phyloP scores from a whole-genome alignment of 2,888 invertebrate genomes.

The Platycnemis pennipes region DNA sequence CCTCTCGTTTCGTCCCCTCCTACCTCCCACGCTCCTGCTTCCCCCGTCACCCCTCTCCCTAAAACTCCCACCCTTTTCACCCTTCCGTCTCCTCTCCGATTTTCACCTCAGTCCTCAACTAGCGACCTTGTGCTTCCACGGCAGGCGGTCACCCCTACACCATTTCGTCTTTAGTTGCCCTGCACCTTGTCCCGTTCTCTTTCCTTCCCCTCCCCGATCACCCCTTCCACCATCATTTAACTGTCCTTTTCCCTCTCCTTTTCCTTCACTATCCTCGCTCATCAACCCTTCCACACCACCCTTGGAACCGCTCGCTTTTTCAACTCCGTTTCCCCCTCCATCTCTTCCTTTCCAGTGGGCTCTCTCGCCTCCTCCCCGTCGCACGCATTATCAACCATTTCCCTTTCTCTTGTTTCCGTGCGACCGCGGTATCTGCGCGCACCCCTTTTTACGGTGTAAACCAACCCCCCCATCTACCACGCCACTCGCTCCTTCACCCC shows the following conservation, averaged over 20 bases:
- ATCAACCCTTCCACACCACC: background rate
- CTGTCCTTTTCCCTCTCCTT: background rate
- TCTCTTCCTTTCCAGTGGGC: background rate
- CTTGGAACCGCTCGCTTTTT: background rate
- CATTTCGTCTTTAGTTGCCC: background rate
- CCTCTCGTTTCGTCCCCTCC: background rate
- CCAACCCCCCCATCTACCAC: background rate
- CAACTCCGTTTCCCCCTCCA: background rate
- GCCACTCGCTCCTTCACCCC: conserved; percentile 5
- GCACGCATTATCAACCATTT: background rate
- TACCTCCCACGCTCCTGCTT: background rate
- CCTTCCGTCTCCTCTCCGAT: background rate
- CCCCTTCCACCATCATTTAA: conserved; percentile 3
- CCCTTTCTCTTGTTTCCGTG: too few relatives aligned
- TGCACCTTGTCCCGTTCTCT: background rate
- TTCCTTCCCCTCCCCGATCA: background rate
- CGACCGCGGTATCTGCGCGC: background rate
- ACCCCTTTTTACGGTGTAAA: background rate
- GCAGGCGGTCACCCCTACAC: background rate
- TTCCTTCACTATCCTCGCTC: background rate
- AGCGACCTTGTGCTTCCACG: background rate
- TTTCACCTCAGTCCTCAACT: too few relatives aligned
- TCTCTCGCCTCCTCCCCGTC: background rate
- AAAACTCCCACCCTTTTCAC: background rate
- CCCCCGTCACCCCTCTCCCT: background rate